Evolutionary conservation across 2,113 vertebrate species (phyloP), one percentile per base, ranked within the genome.

Genomic region (Platysteira castanea): DNA sequence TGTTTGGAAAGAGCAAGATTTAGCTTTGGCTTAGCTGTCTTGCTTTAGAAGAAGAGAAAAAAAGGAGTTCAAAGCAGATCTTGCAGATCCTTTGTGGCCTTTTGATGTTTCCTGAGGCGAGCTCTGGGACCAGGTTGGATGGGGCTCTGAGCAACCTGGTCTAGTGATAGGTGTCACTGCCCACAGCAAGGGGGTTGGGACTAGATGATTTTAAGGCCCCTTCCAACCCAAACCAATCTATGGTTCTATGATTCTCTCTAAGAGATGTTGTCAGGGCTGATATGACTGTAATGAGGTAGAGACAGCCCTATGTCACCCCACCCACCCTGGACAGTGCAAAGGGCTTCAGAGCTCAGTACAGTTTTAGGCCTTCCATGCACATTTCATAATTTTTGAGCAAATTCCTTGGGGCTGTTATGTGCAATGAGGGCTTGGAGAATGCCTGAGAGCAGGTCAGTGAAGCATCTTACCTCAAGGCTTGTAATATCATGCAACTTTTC

Each of bases 281-380:
- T 37, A 27, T 8, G n/a, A 13, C 46, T 64, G 9, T 15, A 24
- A 27, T 4, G 5, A 89, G 28, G 8, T 3, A 41, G 64, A 76
- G 68, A 50, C 23, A 80, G 54, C 27, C 30, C n/a, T 47, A 67
- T 18, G 27, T 47, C 2, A 0, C 33, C 65, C 52, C 37, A n/a
- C 26, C 22, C 4, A 10, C n/a, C 18, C n/a, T 65, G 41, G 59
- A 31, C 47, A 14, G 9, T 26, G 52, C 44, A 71, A 67, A 87
- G 44, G 39, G 15, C 56, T 70, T 67, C 0, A 0, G 39, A 13
- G 7, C n/a, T 56, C 0, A 0, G 18, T 12, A 46, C 19, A 35
- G n/a, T 39, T 67, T 83, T 47, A 78, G 50, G 37, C 37, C 13
- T 77, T 67, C 19, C 35, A 52, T 31, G 19, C 14, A 75, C 35